Evolutionary conservation across 2,888 invertebrate genomes (phyloP).

Genomic region (Ferrisia virgata): DNA sequence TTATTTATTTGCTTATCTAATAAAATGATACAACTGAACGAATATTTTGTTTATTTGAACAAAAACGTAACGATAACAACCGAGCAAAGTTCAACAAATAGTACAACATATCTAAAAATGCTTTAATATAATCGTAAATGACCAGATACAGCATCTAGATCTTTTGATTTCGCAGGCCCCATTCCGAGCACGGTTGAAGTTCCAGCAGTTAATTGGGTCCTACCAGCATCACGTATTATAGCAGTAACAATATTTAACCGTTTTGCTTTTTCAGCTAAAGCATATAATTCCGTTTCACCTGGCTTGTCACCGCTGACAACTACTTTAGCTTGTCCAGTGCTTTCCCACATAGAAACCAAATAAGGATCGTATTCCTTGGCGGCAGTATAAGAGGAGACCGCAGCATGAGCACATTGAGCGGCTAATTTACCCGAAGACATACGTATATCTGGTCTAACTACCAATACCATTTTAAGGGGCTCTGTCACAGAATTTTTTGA

Average conservation of each 20-base stretch:
- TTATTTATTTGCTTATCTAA: constrained; percentile 5
- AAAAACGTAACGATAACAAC: background rate
- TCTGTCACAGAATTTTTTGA: background rate
- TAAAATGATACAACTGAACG: background rate
- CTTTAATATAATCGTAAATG: constrained; percentile 75
- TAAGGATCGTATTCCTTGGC: constrained; percentile 55
- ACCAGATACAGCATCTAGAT: constrained; percentile 79
- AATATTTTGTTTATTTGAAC: background rate
- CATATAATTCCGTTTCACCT: constrained; percentile 65
- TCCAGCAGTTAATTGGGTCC: constrained; percentile 87
- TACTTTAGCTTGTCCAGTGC: constrained; percentile 70
- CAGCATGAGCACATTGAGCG: constrained; percentile 77
- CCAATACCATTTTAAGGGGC: constrained; percentile 65
- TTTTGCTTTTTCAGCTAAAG: constrained; percentile 68
- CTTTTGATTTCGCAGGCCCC: constrained; percentile 79
- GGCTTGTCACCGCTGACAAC: constrained; percentile 59
- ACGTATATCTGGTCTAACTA: constrained; percentile 70
- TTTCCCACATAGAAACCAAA: constrained; percentile 62
- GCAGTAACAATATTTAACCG: constrained; percentile 68
- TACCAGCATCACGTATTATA: constrained; percentile 83
- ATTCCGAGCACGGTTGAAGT: constrained; percentile 86
- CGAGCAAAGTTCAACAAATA: background rate
- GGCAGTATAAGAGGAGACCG: constrained; percentile 65
- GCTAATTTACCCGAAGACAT: constrained; percentile 78
- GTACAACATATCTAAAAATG: background rate